Conservation (phyloP, 1,140 invertebrate genomes). For the Matsumurasca onukii region DNA sequence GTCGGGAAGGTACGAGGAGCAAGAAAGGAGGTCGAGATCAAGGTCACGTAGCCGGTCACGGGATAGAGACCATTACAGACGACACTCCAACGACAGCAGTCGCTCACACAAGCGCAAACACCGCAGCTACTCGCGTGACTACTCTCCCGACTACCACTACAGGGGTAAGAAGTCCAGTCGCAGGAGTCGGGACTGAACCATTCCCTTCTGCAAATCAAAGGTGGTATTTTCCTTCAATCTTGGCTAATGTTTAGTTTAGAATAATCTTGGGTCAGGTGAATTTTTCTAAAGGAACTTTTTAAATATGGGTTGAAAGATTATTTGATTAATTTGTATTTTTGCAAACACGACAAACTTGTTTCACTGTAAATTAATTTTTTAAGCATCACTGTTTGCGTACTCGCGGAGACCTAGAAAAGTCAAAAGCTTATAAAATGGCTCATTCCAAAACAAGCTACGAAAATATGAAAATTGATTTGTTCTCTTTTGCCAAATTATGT, state of each 20-base stretch:
- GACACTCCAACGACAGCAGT: conserved; percentile 13
- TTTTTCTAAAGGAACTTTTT: too few species aligned
- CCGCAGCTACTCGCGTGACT: not conserved
- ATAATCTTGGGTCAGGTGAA: too few species aligned
- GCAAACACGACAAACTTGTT: too few species aligned
- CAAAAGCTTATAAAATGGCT: too few species aligned
- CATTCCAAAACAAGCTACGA: too few species aligned
- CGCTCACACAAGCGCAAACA: conserved; percentile 15
- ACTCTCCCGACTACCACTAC: conserved; percentile 16
- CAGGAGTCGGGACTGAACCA: conserved; percentile 17
- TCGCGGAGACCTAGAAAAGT: too few species aligned
- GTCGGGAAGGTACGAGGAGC: conserved; percentile 1
- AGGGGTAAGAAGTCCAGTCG: conserved; percentile 28
- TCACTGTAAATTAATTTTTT: too few species aligned
- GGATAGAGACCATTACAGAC: not conserved
- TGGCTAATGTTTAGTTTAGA: not conserved
- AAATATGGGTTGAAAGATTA: too few species aligned
- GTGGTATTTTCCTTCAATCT: conserved; percentile 7
- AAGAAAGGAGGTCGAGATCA: not conserved
- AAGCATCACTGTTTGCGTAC: too few species aligned
- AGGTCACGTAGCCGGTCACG: conserved; percentile 19
- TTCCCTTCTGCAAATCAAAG: not conserved
- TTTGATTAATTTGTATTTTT: too few species aligned
- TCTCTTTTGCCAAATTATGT: too few species aligned
- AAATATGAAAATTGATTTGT: too few species aligned